These are phyloP conservation scores for Scartelaos histophorus DNA, from an alignment of 2,113 vertebrate species.

Conservation along the genomic window DNA sequence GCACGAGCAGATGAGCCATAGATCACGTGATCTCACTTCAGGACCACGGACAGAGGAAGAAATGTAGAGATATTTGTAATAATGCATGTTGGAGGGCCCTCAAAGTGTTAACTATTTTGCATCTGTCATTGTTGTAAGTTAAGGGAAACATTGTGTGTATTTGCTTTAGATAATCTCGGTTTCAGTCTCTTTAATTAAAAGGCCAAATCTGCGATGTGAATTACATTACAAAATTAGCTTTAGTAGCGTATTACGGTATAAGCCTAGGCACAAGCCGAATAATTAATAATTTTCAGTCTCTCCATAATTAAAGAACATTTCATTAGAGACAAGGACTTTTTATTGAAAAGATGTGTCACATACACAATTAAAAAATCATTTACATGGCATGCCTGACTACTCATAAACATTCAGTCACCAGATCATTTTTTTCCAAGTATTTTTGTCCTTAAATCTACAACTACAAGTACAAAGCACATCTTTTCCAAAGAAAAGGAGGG, in stretches of 20 bases:
- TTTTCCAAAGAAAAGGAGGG: conserved; percentile 54
- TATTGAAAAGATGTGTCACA: conserved; percentile 78
- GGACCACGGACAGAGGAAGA: conserved; percentile 68
- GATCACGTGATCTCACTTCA: conserved; percentile 65
- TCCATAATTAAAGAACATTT: conserved; percentile 12
- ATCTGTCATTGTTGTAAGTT: too few relatives aligned
- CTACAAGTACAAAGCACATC: conserved; percentile 77
- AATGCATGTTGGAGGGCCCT: too few relatives aligned
- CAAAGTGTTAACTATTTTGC: too few relatives aligned
- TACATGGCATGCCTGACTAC: conserved; percentile 81
- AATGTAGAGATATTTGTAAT: background rate
- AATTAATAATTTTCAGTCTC: background rate
- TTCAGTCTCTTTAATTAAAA: too few relatives aligned
- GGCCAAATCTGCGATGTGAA: too few relatives aligned
- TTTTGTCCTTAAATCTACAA: conserved; percentile 67
- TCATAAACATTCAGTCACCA: conserved; percentile 77
- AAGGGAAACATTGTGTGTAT: too few relatives aligned
- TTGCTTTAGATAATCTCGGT: too few relatives aligned
- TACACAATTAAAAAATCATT: conserved; percentile 80
- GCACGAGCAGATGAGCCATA: background rate
- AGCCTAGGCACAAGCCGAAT: too few relatives aligned
- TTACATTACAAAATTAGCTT: background rate
- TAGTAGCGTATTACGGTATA: background rate
- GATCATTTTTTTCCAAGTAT: conserved; percentile 66
- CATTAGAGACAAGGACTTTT: conserved; percentile 71